A percentile compares a stretch with the other conserved stretches of the same genome.
Evolutionary conservation across 2,797 vertebrate genomes (phyloP).

Genomic region (Coilia nasus): DNA sequence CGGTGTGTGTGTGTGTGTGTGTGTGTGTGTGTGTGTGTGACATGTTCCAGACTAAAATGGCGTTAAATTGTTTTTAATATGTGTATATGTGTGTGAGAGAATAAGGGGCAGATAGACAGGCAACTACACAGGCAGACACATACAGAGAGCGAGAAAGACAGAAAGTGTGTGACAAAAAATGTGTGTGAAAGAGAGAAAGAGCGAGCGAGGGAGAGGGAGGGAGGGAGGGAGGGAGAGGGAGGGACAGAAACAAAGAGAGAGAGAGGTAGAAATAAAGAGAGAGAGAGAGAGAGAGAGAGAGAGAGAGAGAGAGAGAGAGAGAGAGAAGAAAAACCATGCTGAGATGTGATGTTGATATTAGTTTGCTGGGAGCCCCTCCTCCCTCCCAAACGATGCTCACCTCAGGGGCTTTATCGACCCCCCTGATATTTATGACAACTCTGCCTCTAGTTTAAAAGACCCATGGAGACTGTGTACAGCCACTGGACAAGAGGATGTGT

Average conservation of each 20-base stretch:
- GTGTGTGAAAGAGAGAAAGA: too few species aligned
- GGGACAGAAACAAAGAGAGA: neutral
- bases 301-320: too few species aligned
- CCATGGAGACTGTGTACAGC: conserved; percentile 31
- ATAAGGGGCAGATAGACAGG: too few species aligned
- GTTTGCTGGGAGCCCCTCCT: neutral
- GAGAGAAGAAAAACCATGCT: neutral
- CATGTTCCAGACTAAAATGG: too few species aligned
- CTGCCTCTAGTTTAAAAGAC: conserved; percentile 32
- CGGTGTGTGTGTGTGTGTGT: neutral
- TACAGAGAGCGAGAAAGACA: too few species aligned
- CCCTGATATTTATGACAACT: conserved; percentile 47
- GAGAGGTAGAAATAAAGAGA: neutral
- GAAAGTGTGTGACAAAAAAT: too few species aligned
- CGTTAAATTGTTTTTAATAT: too few species aligned
- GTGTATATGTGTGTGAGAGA: too few species aligned
- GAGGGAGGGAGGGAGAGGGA: neutral
- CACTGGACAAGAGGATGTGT: conserved; percentile 21
- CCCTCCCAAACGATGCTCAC: conserved; percentile 3
- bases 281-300: too few species aligned
- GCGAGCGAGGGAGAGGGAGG: neutral
- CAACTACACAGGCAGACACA: too few species aligned
- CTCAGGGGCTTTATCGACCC: conserved; percentile 39
- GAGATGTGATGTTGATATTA: conserved; percentile 20
- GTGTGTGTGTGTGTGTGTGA: neutral